Conservation (phyloP, 2,888 invertebrate species). For the Cyrtodaria siliqua region DNA sequence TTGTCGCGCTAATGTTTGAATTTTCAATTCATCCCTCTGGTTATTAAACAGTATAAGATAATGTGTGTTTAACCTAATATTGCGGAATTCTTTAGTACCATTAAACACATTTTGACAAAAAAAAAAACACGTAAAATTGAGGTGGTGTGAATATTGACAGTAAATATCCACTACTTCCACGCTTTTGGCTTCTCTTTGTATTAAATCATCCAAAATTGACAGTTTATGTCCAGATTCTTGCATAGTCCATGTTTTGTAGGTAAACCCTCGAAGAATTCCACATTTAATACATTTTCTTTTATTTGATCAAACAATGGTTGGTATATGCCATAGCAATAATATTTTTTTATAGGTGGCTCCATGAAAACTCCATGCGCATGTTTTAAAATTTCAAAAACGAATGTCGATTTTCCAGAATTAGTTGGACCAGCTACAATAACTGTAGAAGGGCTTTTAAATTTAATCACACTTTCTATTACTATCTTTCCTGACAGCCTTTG, state of each 20-base stretch:
- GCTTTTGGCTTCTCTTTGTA: slow-evolving; percentile 37
- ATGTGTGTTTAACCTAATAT: slow-evolving; percentile 58
- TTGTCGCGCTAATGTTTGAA: slow-evolving; percentile 55
- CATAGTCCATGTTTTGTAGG: slow-evolving; percentile 35
- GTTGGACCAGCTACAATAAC: slow-evolving; percentile 50
- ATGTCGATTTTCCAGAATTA: slow-evolving; percentile 49
- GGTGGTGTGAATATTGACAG: slow-evolving; percentile 57
- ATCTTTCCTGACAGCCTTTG: no score
- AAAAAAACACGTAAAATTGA: slow-evolving; percentile 53
- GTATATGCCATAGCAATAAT: slow-evolving; percentile 54
- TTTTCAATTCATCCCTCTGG: slow-evolving; percentile 46
- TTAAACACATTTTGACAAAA: slow-evolving; percentile 58
- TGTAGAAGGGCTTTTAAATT: no score
- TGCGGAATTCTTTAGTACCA: slow-evolving; percentile 46
- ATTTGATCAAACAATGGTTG: slow-evolving; percentile 60
- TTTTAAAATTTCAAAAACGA: slow-evolving; percentile 49
- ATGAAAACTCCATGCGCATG: slow-evolving; percentile 43
- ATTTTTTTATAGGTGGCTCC: slow-evolving; percentile 38
- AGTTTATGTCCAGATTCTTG: slow-evolving; percentile 40
- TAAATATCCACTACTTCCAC: slow-evolving; percentile 54
- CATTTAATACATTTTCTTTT: slow-evolving; percentile 40
- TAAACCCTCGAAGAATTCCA: slow-evolving; percentile 46
- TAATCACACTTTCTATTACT: no score
- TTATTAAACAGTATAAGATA: slow-evolving; percentile 60
- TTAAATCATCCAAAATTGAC: slow-evolving; percentile 49